Evolutionary conservation across 2,113 vertebrate genomes (phyloP).

Genomic region (Trachemys scripta): DNA sequence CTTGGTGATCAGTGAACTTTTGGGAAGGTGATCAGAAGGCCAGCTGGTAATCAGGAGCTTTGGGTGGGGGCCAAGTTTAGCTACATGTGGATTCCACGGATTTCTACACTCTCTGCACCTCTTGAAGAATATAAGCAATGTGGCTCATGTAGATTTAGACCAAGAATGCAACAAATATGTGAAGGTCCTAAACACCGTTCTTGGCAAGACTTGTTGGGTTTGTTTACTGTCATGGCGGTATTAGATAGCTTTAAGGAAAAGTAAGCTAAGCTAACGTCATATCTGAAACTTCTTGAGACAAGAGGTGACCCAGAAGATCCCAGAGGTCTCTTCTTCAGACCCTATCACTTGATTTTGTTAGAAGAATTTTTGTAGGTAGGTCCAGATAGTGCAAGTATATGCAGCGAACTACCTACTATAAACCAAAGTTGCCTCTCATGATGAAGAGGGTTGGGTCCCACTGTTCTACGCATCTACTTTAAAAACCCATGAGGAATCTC

Average conservation of each 20-base stretch:
- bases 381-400: neutral
- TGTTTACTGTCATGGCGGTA: neutral
- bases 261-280: neutral
- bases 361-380: neutral
- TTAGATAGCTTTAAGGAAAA: neutral
- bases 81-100: neutral
- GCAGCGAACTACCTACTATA: neutral
- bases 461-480: neutral
- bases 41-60: neutral
- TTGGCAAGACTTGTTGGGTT: neutral
- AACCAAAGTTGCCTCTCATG: neutral
- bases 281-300: neutral
- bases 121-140: neutral
- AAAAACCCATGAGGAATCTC: too few relatives aligned
- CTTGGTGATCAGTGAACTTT: slow-evolving; percentile 9
- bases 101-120: neutral
- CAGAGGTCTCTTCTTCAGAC: neutral
- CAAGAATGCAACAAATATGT: neutral
- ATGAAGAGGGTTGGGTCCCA: neutral
- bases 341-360: neutral
- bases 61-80: neutral
- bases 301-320: neutral
- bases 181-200: neutral
- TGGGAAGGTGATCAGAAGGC: neutral
- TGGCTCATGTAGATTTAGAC: neutral